Base-by-base conservation (phyloP, 2,888 invertebrate species). In the Carterocephalus palaemon region DNA sequence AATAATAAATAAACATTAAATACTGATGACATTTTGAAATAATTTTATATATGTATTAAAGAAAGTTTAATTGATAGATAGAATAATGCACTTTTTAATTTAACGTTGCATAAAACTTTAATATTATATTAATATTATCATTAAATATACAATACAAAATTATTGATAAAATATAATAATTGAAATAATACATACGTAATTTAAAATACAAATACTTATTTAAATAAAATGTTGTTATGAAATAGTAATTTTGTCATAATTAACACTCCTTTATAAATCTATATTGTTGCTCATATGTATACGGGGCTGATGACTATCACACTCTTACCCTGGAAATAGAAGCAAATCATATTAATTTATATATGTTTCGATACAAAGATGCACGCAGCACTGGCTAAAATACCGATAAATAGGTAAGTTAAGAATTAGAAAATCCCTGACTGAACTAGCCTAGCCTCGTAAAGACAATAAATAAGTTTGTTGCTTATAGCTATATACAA, bases 291-390 rank as follows among this genome's bases (percentile, higher is more conserved):
- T 16, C 29, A 36, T 13, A n/a, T n/a, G n/a, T 9, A 9, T 29
- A 43, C 16, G 43, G 36, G 22, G 43, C 47, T 28, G 36, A 36
- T 31, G 47, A 31, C 24, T 41, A 47, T 47, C 40, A 51, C 9
- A 48, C 46, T 43, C 46, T 46, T 16, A 51, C 48, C 51, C 51
- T 51, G 48, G 9, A 51, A 51, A 46, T 41, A 23, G 28, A 37
- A 46, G 19, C 28, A 33, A 36, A 38, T 5, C 17, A 28, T 24
- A 17, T 45, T 45, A 37, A 32, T 22, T 19, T 6, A 19, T 7
- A 33, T 5, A 9, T n/a, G 20, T 16, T 31, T 3, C 20, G 16
- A 9, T 20, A 19, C 20, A 13, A 13, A 6, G 4, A 8, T 6
- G 22, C 2, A 36, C 34, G n/a, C n/a, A n/a, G n/a, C n/a, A n/a